Base-by-base conservation (phyloP, 2,888 invertebrate genomes). In the Xanthia togata region DNA sequence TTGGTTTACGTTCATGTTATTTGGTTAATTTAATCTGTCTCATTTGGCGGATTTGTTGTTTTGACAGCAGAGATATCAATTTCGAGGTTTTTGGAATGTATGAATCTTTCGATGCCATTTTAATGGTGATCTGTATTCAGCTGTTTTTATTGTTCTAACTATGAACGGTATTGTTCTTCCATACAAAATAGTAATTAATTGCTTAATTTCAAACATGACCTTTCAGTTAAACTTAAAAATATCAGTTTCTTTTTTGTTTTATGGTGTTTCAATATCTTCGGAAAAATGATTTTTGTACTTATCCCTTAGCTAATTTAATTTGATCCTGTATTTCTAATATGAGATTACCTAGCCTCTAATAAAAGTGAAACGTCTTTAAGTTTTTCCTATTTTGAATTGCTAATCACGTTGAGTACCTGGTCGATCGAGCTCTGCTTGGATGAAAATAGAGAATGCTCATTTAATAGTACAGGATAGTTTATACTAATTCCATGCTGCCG, bases 1-100 rank as follows among this genome's bases (percentile, higher is more conserved):
- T 60, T 73, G 72, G 73, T 73, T 64, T 57, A 74, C 64, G 44
- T 62, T 38, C 23, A 0, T 53, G 60, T 65, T 44, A 60, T 73
- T 64, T 64, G 53, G 60, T 55, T 60, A 69, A 67, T 79, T 59
- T 53, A 59, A 71, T 81, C n/a, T 31, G 35, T 38, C 53, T 47
- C n/a, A 23, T 81, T 57, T n/a, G 26, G 41, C 41, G 23, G 26
- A 23, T 65, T 35, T 38, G n/a, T 74, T n/a, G 20, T 70, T 35
- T 60, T 20, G 50, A 6, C 35, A 20, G 53, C 26, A 68, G 11
- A 31, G 17, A 12, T 68, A 44, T 78, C 23, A 20, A 44, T 55
- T 55, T 76, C 11, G 5, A 55, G n/a, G 26, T 8, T 44, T 35
- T 35, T 59, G 2, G 12, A n/a, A 50, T 31, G 17, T 9, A 9